Base-by-base conservation (phyloP, 2,888 invertebrate species). In the Lithophane socia region DNA sequence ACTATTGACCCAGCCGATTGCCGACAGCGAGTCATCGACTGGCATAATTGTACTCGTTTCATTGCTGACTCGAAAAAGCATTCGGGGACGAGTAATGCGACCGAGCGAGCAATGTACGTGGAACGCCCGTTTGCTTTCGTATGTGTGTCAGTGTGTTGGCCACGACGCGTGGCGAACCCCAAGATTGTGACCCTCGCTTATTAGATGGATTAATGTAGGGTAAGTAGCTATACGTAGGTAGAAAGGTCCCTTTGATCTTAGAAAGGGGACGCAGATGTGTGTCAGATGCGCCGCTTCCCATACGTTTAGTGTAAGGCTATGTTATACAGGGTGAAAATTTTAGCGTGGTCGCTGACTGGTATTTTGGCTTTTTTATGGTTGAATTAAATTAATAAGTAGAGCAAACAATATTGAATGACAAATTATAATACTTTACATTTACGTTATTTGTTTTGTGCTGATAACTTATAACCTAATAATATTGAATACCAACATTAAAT, bases 71-170 rank as follows among this genome's bases (percentile, higher is more conserved):
- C 42, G 12, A 64, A 69, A 37, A 8, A 52, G 60, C 47, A 60
- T 66, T 56, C 24, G 44, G 54, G 56, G 42, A 2, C 16, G 44
- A 5, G 21, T 21, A 37, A 61, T 21, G 16, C 10, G 54, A 65
- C 44, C 44, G 58, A 82, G 63, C n/a, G 72, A 71, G 82, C 64
- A 79, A 80, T 87, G 85, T 66, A 87, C 75, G 78, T 83, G 78
- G 73, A 80, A 81, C 77, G 75, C 66, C 76, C 75, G 86, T 87
- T 83, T 79, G 74, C 37, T 74, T 77, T 60, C 75, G 70, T 76
- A 88, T 83, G 44, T 89, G 67, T 89, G 88, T 89, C 82, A 89
- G 80, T 81, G 83, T 89, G 86, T 82, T 69, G 58, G 61, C 66
- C 70, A 73, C 80, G 66, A 71, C 24, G 63, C 74, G 44, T 73